These are phyloP conservation scores for Brachionus sp. DNA, from an alignment of 1,140 invertebrate genomes.

Conservation along the genomic window DNA sequence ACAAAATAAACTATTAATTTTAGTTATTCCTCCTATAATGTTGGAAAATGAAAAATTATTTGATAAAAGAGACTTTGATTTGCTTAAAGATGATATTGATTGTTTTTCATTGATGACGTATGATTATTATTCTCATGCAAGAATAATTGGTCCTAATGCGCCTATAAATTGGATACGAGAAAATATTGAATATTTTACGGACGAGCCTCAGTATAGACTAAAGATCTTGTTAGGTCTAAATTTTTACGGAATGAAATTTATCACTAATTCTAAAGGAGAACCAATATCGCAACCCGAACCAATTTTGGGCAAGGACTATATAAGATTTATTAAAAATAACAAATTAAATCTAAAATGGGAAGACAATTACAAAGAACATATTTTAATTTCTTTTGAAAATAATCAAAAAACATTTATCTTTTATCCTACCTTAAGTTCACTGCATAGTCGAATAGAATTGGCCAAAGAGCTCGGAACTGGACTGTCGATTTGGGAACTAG, in stretches of 20 bases:
- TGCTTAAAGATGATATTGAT: conserved; percentile 71
- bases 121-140: conserved; percentile 72
- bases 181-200: conserved; percentile 70
- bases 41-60: conserved; percentile 65
- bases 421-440: conserved; percentile 81
- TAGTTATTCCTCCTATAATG: conserved; percentile 76
- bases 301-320: conserved; percentile 52
- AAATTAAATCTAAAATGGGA: conserved; percentile 50
- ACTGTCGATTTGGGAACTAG: conserved; percentile 88
- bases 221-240: conserved; percentile 85
- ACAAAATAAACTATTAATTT: conserved; percentile 61
- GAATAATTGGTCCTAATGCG: conserved; percentile 68
- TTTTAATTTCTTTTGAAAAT: not conserved
- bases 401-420: conserved; percentile 66
- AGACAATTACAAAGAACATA: not conserved
- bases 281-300: not conserved
- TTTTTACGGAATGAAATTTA: conserved; percentile 87
- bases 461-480: conserved; percentile 75
- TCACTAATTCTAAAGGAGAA: conserved; percentile 65
- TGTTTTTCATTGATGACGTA: conserved; percentile 91
- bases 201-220: conserved; percentile 62
- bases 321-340: conserved; percentile 61
- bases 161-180: conserved; percentile 76
- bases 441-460: conserved; percentile 73
- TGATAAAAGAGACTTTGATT: conserved; percentile 71